phyloP scores from a whole-genome alignment of 1,140 invertebrate genomes.

The Saccostrea echinata region DNA sequence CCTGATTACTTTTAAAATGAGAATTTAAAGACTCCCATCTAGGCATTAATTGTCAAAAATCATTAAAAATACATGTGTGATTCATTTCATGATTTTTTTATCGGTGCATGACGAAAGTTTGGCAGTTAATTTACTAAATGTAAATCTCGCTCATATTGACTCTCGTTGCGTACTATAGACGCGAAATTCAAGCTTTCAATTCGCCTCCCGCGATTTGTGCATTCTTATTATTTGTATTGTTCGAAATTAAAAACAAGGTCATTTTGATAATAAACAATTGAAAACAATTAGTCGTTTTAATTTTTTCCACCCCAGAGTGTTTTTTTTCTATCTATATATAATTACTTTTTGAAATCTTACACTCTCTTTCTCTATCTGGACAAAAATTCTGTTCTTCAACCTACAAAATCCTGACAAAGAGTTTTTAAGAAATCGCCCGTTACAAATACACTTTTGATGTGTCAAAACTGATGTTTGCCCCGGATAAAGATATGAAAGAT shows the following conservation, averaged over 20 bases:
- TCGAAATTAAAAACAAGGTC: neutral
- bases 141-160: neutral
- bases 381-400: neutral
- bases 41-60: too few species aligned
- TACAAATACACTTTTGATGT: constrained; percentile 25
- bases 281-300: neutral
- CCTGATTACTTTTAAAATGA: too few species aligned
- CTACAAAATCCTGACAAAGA: neutral
- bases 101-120: neutral
- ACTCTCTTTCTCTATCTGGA: neutral
- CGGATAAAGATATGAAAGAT: constrained; percentile 13
- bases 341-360: constrained; percentile 1
- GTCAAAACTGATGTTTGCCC: constrained; percentile 16
- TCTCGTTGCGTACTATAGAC: neutral
- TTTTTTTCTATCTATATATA: neutral
- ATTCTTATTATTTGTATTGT: neutral
- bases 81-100: neutral
- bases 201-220: neutral
- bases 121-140: neutral
- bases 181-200: neutral
- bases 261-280: neutral
- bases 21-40: too few species aligned
- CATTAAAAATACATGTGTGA: neutral
- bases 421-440: neutral
- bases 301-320: neutral